phyloP scores from a whole-genome alignment of 2,797 vertebrate species.

The Furcifer pardalis region DNA sequence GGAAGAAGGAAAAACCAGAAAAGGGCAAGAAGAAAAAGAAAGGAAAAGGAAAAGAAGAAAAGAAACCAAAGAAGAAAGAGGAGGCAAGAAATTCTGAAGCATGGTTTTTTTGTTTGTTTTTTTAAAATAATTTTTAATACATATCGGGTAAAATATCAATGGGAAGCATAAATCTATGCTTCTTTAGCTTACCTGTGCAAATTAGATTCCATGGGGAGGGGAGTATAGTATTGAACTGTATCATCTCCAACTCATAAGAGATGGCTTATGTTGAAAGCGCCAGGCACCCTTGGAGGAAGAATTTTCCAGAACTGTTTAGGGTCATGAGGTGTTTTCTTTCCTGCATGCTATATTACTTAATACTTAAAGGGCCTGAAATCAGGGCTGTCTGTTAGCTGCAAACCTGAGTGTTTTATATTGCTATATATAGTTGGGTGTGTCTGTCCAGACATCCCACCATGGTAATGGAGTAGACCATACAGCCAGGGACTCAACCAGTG shows the following conservation, averaged over 20 bases:
- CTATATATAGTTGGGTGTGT: too few species aligned
- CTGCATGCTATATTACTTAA: not conserved
- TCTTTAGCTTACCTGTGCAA: not conserved
- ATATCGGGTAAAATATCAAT: not conserved
- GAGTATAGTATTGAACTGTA: not conserved
- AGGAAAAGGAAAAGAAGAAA: slow-evolving; percentile 39
- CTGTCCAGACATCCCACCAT: too few species aligned
- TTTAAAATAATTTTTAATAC: not conserved
- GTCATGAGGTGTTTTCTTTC: not conserved
- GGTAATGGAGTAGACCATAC: too few species aligned
- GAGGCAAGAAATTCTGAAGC: slow-evolving; percentile 42
- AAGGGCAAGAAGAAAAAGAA: slow-evolving; percentile 58
- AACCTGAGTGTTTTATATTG: not conserved
- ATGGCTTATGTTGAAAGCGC: not conserved
- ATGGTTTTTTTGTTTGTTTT: too few species aligned
- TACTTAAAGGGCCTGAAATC: not conserved
- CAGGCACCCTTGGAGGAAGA: not conserved
- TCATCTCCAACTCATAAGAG: not conserved
- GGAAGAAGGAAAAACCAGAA: slow-evolving; percentile 52
- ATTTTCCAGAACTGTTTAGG: not conserved
- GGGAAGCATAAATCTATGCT: not conserved
- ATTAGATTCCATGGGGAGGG: too few species aligned
- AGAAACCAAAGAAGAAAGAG: slow-evolving; percentile 43
- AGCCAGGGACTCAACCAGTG: too few species aligned
- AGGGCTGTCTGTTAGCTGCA: too few species aligned